Evolutionary conservation across 53 echinoderm and acorn worm species (phyloP).

Genomic region (Astropecten irregularis): DNA sequence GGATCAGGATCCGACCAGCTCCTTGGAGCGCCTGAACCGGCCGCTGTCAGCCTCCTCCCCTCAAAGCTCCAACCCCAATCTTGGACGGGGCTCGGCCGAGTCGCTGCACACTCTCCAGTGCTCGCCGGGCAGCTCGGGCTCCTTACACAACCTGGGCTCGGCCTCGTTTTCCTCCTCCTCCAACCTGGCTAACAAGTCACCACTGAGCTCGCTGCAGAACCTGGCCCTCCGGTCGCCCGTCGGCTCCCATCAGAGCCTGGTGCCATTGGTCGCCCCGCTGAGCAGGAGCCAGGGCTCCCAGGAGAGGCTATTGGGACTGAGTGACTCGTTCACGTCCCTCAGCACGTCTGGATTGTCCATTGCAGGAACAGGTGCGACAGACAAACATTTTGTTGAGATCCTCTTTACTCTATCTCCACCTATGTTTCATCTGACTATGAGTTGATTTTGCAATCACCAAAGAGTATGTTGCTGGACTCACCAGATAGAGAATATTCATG

Average conservation of each 20-base stretch:
- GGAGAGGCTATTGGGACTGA: slow-evolving; percentile 67
- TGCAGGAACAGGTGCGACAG: slow-evolving; percentile 65
- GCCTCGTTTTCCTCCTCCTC: slow-evolving; percentile 38
- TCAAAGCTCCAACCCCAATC: slow-evolving; percentile 62
- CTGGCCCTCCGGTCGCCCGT: slow-evolving; percentile 67
- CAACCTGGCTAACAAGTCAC: slow-evolving; percentile 66
- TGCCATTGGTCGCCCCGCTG: background rate
- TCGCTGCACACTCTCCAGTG: slow-evolving; percentile 59
- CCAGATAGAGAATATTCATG: no score
- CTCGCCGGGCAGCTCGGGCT: slow-evolving; percentile 59
- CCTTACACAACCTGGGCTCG: slow-evolving; percentile 44
- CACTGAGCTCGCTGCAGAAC: slow-evolving; percentile 73
- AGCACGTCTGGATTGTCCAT: slow-evolving; percentile 79
- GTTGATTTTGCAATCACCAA: no score
- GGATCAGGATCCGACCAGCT: slow-evolving; percentile 62
- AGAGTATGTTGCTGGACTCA: no score
- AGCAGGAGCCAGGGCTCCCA: slow-evolving; percentile 70
- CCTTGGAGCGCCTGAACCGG: slow-evolving; percentile 51
- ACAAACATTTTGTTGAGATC: no score
- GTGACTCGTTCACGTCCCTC: slow-evolving; percentile 75
- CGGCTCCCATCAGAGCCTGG: slow-evolving; percentile 81
- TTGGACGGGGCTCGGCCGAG: slow-evolving; percentile 49
- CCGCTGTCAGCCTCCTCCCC: slow-evolving; percentile 68
- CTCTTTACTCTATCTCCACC: background rate
- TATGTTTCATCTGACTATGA: background rate